phyloP scores from a whole-genome alignment of 1,140 invertebrate genomes.

The Pissodes strobi region DNA sequence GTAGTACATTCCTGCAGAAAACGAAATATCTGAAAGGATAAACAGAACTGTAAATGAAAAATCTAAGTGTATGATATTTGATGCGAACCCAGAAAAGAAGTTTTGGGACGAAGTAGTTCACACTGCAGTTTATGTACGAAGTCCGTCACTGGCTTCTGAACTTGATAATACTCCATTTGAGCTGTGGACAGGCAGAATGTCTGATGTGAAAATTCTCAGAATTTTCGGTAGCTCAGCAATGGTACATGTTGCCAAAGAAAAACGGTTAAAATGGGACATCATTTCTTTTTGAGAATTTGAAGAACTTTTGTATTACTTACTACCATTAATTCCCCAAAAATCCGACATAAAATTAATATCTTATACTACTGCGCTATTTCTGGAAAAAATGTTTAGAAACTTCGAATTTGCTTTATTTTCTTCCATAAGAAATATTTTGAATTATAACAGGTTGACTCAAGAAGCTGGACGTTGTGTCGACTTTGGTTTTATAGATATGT shows the following conservation, averaged over 20 bases:
- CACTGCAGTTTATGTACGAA: conserved; percentile 40
- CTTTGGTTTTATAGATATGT: no score
- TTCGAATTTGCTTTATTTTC: no score
- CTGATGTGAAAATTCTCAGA: conserved; percentile 43
- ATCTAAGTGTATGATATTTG: conserved; percentile 38
- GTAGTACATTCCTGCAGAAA: conserved; percentile 57
- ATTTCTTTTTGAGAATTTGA: no score
- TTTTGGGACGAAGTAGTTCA: conserved; percentile 28
- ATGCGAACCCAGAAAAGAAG: conserved; percentile 22
- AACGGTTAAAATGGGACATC: conserved; percentile 36
- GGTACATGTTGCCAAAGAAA: no score
- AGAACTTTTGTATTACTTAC: no score
- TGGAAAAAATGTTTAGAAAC: no score
- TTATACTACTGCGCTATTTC: no score
- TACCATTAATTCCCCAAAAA: no score
- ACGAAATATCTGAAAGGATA: conserved; percentile 54
- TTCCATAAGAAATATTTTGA: no score
- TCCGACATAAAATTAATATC: no score
- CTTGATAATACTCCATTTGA: conserved; percentile 40
- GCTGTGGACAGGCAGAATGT: conserved; percentile 39
- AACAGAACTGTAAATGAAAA: conserved; percentile 49
- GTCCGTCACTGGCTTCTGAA: conserved; percentile 8
- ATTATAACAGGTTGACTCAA: no score
- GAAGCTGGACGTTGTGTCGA: no score
- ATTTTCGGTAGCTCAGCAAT: conserved; percentile 46